Conservation (phyloP, 2,888 invertebrate species). For the Lasioglossum zephyrum region DNA sequence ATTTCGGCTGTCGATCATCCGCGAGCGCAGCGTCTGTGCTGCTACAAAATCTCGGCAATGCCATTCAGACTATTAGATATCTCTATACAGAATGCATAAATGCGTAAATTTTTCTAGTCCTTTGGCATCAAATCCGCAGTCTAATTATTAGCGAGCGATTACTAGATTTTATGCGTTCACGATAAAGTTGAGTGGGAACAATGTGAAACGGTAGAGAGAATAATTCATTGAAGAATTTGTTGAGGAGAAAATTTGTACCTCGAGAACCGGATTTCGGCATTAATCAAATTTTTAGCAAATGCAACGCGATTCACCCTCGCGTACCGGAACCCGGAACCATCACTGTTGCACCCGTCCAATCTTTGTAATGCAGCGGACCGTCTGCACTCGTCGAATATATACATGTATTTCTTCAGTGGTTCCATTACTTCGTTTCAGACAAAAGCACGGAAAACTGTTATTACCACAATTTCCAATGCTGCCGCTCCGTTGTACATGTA, state of each 20-base stretch:
- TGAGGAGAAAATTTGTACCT: not conserved
- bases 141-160: not conserved
- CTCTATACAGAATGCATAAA: no score
- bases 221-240: not conserved
- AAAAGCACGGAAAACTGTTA: not conserved
- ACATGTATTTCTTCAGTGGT: conserved; percentile 2
- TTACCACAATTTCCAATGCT: not conserved
- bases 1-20: not conserved
- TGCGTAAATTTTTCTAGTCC: no score
- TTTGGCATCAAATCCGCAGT: no score
- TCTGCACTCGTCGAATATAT: not conserved
- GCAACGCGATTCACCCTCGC: not conserved
- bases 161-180: not conserved
- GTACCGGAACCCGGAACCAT: not conserved
- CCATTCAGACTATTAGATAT: not conserved
- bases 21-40: not conserved
- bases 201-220: not conserved
- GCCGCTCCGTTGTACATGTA: not conserved
- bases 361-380: conserved; percentile 6
- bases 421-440: conserved; percentile 5
- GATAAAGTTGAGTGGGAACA: not conserved
- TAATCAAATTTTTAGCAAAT: not conserved
- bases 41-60: not conserved
- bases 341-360: not conserved
- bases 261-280: not conserved